Evolutionary conservation across 2,113 vertebrate genomes (phyloP), one percentile per base, ranked within the genome.

Genomic region (Mesoclemmys tuberculata): DNA sequence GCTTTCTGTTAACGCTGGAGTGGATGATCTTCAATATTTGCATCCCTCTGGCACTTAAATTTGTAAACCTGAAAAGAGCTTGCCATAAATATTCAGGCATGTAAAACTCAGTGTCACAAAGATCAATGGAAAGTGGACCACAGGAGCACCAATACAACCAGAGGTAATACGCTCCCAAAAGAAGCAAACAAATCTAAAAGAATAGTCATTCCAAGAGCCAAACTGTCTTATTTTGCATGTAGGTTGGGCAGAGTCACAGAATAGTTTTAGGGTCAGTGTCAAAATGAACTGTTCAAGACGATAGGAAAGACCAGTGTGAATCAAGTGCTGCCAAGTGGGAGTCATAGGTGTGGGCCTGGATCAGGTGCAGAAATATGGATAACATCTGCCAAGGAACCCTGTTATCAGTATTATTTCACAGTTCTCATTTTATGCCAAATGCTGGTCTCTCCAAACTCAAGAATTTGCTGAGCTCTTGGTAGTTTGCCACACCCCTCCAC

Each of bases 391-490:
- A 94, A 48, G 89, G 86, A 94, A 87, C 79, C 61, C 92, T 95
- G 94, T 93, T 96, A 90, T 44, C 88, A 82, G 92, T 96, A 93
- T 90, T 94, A 91, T 84, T 93, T 97, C 91, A 87, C 91, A 92
- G 94, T 77, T 97, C 97, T 85, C 96, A 94, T 97, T 95, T 97
- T 61, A 88, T 96, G 90, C 82, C 82, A 48, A 55, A 77, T 0
- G 0, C 1, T 0, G 91, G 85, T 82, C 82, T 96, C 82, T 95
- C 91, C 90, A 81, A 90, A 81, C 0, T 0, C 91, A 92, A 93
- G 92, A 95, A 86, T 90, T 87, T 0, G 0, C 85, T 1, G 16
- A 87, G 90, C 68, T 94, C 46, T 82, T 96, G 91, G 93, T 91
- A 90, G 68, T 68, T 75, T 68, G 92, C 93, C 93, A 87, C 5